phyloP scores from a whole-genome alignment of 2,113 vertebrate species.

The Chlorodrepanis virens region DNA sequence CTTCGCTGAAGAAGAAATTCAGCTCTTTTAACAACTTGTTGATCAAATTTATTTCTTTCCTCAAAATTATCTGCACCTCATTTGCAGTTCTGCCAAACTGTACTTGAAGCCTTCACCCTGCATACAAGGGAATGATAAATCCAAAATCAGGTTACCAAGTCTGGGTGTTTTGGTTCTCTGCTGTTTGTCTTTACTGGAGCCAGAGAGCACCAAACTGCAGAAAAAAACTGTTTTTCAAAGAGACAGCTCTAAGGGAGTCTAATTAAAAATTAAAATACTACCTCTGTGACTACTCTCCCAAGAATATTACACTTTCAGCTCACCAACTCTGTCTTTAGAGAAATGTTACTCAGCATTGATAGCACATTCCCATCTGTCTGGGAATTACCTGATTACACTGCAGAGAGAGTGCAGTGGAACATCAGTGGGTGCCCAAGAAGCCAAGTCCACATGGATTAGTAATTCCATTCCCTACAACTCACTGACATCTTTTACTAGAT shows the following conservation, averaged over 20 bases:
- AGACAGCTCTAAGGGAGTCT: neutral
- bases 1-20: neutral
- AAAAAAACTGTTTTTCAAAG: neutral
- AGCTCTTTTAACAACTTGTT: neutral
- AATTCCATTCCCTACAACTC: neutral
- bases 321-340: neutral
- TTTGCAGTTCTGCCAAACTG: neutral
- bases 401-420: neutral
- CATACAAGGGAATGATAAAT: neutral
- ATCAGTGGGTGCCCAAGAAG: neutral
- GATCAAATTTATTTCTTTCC: neutral
- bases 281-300: neutral
- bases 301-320: neutral
- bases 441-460: neutral
- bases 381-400: neutral
- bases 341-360: neutral
- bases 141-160: neutral
- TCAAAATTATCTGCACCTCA: neutral
- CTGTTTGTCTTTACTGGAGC: neutral
- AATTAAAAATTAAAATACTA: neutral
- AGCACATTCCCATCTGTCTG: neutral
- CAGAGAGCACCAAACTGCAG: neutral
- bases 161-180: neutral
- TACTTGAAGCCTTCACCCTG: neutral
- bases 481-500: neutral